Evolutionary conservation across 2,797 vertebrate genomes (phyloP).

Genomic region (Calcarius lapponicus): DNA sequence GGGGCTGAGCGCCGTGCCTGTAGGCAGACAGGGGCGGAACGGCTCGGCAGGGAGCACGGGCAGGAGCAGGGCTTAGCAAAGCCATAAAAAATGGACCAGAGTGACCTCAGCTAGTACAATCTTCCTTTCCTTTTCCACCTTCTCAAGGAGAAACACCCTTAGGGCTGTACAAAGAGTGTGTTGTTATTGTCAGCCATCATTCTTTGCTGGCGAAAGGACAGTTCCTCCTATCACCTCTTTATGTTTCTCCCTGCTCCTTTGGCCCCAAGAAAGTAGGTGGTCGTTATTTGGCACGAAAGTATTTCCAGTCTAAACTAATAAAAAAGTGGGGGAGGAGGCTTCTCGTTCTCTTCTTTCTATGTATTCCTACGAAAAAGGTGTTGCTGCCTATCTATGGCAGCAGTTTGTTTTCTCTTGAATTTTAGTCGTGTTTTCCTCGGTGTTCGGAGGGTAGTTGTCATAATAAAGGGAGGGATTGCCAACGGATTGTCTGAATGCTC

Average conservation of each 20-base stretch:
- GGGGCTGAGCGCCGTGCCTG: background rate
- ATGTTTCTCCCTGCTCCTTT: background rate
- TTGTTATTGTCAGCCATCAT: background rate
- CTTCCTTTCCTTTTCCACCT: background rate
- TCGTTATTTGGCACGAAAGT: background rate
- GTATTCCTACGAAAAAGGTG: background rate
- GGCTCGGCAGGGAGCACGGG: background rate
- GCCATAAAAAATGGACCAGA: background rate
- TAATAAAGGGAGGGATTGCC: conserved; percentile 33
- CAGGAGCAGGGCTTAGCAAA: background rate
- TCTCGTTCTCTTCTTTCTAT: background rate
- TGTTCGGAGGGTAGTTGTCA: conserved; percentile 8
- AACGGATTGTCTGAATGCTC: conserved; percentile 43
- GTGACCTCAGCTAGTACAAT: conserved; percentile 1
- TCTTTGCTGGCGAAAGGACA: background rate
- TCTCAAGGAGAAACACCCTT: background rate
- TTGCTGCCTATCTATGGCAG: background rate
- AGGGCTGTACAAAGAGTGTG: background rate
- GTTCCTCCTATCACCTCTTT: background rate
- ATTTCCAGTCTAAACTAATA: background rate
- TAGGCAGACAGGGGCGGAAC: background rate
- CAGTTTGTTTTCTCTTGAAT: conserved; percentile 23
- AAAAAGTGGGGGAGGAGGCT: background rate
- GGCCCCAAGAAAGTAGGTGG: background rate
- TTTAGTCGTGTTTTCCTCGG: background rate